Percentiles rank a stretch among this genome's conserved stretches.
phyloP scores from a whole-genome alignment of 2,113 vertebrate species.

The Steatornis caripensis region DNA sequence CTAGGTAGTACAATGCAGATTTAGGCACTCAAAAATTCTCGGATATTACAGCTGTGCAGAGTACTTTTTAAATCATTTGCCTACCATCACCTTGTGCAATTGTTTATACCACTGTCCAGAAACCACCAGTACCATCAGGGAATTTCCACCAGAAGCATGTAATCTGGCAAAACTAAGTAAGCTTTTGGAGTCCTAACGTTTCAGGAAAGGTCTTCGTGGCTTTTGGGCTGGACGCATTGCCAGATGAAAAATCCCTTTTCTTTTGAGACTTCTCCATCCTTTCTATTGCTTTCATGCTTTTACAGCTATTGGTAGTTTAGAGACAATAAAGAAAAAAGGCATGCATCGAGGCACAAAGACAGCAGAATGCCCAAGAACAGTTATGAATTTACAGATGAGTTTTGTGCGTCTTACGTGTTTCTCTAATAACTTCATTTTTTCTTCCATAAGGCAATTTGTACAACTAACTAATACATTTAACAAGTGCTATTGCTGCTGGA shows the following conservation, averaged over 20 bases:
- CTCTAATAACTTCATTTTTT: neutral
- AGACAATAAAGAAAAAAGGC: neutral
- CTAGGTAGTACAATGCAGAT: neutral
- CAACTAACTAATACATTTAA: neutral
- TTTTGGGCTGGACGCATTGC: neutral
- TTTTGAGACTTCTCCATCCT: neutral
- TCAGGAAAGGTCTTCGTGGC: neutral
- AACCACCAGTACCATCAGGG: neutral
- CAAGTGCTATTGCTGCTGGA: neutral
- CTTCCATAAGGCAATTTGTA: neutral
- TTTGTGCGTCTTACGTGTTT: neutral
- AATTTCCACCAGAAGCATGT: neutral
- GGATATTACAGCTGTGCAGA: neutral
- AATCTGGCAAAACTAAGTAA: neutral
- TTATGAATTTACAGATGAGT: neutral
- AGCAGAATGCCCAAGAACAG: neutral
- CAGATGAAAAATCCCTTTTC: neutral
- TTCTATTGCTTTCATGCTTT: neutral
- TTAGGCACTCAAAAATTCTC: neutral
- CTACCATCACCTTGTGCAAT: neutral
- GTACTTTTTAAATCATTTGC: neutral
- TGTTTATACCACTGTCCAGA: neutral
- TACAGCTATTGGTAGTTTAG: neutral
- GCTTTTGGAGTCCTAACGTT: neutral
- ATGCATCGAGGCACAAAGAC: neutral